These are phyloP conservation scores for Fragum whitleyi DNA, from an alignment of 2,888 invertebrate species.

Conservation along the genomic window DNA sequence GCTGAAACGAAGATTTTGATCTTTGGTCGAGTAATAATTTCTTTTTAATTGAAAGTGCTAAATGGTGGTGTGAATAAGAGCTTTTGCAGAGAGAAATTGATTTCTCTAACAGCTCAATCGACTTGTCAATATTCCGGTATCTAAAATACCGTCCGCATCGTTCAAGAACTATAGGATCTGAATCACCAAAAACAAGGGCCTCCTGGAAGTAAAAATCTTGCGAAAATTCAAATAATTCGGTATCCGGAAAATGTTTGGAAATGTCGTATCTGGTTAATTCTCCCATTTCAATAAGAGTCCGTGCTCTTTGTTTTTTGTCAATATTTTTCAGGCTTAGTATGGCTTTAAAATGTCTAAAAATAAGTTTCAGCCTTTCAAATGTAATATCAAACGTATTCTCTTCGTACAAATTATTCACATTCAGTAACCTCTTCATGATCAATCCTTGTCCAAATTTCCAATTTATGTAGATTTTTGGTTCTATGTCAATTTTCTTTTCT, in stretches of 20 bases:
- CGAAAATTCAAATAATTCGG: background rate
- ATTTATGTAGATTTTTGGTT: background rate
- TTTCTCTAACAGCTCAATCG: background rate
- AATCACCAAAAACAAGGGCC: background rate
- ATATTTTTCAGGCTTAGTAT: background rate
- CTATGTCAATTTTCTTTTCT: background rate
- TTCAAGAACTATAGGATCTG: background rate
- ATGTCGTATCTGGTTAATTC: background rate
- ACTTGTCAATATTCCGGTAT: background rate
- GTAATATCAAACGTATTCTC: background rate
- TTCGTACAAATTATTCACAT: constrained; percentile 25
- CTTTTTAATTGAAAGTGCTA: background rate
- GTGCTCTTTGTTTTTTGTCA: background rate
- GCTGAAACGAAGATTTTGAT: no score
- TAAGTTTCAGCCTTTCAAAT: background rate
- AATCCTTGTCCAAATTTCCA: constrained; percentile 50
- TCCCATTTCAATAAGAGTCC: background rate
- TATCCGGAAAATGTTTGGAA: background rate
- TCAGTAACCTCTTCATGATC: constrained; percentile 28
- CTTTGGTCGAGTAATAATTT: background rate
- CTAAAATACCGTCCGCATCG: background rate
- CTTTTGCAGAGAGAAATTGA: background rate
- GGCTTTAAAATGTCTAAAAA: background rate
- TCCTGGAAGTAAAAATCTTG: background rate
- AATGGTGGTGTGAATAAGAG: background rate